Percentiles rank a stretch among this genome's conserved stretches.
These are phyloP conservation scores for Raja brachyura DNA, from an alignment of 2,113 vertebrate genomes.

Conservation along the genomic window DNA sequence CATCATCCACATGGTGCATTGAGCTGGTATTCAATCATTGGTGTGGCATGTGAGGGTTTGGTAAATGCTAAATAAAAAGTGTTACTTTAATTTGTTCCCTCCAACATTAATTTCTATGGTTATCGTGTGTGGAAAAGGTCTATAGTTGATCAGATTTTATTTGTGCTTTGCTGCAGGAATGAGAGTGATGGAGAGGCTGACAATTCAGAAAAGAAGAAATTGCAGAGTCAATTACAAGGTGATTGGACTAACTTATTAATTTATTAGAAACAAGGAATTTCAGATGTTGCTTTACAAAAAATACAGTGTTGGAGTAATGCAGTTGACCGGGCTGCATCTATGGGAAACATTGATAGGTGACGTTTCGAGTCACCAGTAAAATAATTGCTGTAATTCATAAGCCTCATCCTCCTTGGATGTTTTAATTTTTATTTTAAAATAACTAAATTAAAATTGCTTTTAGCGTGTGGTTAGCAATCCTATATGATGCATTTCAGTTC, in stretches of 20 bases:
- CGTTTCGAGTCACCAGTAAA: too few relatives aligned
- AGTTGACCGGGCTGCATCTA: too few relatives aligned
- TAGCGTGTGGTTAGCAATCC: background rate
- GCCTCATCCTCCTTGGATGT: background rate
- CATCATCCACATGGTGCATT: background rate
- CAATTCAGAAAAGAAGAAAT: slow-evolving; percentile 88
- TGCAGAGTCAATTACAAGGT: slow-evolving; percentile 97
- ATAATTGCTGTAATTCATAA: too few relatives aligned
- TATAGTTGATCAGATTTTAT: background rate
- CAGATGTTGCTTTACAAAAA: too few relatives aligned
- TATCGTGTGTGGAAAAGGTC: slow-evolving; percentile 5
- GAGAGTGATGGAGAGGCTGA: slow-evolving; percentile 92
- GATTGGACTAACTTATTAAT: slow-evolving; percentile 27
- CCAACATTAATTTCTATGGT: slow-evolving; percentile 39
- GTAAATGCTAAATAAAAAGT: slow-evolving; percentile 12
- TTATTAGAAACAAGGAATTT: background rate
- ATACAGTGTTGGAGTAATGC: too few relatives aligned
- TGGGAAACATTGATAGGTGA: too few relatives aligned
- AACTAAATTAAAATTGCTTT: background rate
- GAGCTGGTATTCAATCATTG: background rate
- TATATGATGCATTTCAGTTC: too few relatives aligned
- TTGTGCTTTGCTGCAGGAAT: slow-evolving; percentile 64
- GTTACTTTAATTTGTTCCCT: slow-evolving; percentile 1
- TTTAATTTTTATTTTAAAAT: background rate
- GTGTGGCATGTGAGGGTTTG: background rate